Evolutionary conservation across 2,113 vertebrate genomes (phyloP).

Genomic region (Phalacrocorax pelagicus): DNA sequence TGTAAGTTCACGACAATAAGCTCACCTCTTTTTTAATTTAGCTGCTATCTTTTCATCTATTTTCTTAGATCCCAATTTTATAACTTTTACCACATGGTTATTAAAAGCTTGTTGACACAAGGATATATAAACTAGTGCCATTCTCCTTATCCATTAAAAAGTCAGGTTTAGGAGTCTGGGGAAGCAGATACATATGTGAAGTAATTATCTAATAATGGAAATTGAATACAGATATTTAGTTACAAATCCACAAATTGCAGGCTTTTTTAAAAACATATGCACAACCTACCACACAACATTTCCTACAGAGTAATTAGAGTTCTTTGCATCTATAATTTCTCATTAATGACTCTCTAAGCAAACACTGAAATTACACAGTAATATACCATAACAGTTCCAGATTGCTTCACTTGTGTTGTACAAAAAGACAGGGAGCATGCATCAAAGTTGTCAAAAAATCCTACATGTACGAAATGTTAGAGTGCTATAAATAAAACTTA

Average conservation of each 20-base stretch:
- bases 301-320: conserved; percentile 13
- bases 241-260: conserved; percentile 52
- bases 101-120: neutral
- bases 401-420: neutral
- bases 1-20: fast-evolving
- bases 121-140: neutral
- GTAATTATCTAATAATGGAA: conserved; percentile 27
- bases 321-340: conserved; percentile 21
- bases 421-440: neutral
- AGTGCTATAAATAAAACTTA: neutral
- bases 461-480: neutral
- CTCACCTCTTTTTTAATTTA: neutral
- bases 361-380: neutral
- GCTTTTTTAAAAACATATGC: neutral
- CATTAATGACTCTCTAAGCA: conserved; percentile 6
- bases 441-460: neutral
- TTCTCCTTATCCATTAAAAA: neutral
- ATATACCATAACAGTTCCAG: neutral
- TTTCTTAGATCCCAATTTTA: neutral
- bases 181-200: neutral
- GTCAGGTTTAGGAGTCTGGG: neutral
- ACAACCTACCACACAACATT: conserved; percentile 27
- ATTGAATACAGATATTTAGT: conserved; percentile 38
- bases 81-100: neutral
- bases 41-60: neutral